phyloP scores from a whole-genome alignment of 2,113 vertebrate species.

The Cavia porcellus region DNA sequence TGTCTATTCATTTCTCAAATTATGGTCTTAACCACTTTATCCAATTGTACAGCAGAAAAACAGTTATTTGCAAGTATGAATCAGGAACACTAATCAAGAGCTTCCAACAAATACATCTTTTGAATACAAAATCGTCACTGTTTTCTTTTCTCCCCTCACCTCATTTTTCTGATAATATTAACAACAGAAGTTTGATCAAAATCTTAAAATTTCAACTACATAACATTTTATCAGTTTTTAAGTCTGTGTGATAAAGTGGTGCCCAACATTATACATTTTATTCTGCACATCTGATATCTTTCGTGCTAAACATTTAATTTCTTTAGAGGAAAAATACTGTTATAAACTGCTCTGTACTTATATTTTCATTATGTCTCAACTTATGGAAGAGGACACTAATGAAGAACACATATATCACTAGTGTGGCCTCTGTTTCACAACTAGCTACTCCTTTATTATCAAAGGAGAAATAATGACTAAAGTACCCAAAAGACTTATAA shows the following conservation, averaged over 20 bases:
- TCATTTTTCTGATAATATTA: neutral
- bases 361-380: conserved; percentile 32
- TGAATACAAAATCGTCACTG: neutral
- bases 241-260: neutral
- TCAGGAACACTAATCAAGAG: neutral
- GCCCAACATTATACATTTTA: neutral
- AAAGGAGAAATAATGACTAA: neutral
- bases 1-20: neutral
- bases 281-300: neutral
- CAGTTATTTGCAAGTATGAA: neutral
- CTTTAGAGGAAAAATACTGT: conserved; percentile 11
- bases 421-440: neutral
- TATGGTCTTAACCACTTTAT: neutral
- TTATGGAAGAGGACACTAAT: neutral
- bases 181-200: neutral
- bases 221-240: neutral
- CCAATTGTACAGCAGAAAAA: neutral
- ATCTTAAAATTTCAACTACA: neutral
- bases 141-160: neutral
- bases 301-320: neutral
- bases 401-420: neutral
- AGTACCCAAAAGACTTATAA: conserved; percentile 14
- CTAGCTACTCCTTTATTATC: neutral
- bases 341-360: neutral
- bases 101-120: neutral